A percentile compares a stretch with the other conserved stretches of the same genome.
Conservation (phyloP, 1,140 invertebrate species). For the Micrasema minimum region DNA sequence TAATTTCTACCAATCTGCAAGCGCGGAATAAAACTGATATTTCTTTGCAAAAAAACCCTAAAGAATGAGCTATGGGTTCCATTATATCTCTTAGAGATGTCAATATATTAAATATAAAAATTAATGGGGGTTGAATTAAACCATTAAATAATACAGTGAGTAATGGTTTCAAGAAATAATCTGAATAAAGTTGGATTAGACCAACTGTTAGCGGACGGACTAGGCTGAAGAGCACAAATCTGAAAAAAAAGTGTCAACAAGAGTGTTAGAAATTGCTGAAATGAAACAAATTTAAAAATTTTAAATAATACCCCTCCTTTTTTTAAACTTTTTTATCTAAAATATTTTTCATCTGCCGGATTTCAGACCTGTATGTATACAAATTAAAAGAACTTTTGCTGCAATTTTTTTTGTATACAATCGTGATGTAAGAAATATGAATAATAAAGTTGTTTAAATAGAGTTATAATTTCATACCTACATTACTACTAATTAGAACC, state of each 20-base stretch:
- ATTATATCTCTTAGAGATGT: slow-evolving; percentile 71
- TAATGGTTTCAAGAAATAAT: slow-evolving; percentile 74
- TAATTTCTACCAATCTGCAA: slow-evolving; percentile 63
- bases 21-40: slow-evolving; percentile 62
- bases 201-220: slow-evolving; percentile 71
- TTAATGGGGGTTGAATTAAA: slow-evolving; percentile 71
- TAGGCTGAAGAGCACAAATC: slow-evolving; percentile 69
- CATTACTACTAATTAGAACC: too few species aligned
- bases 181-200: slow-evolving; percentile 71
- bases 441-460: too few species aligned
- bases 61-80: slow-evolving; percentile 67
- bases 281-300: too few species aligned
- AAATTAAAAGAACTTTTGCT: too few species aligned
- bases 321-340: too few species aligned
- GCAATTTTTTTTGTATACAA: too few species aligned
- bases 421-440: too few species aligned
- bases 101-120: slow-evolving; percentile 71
- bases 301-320: too few species aligned
- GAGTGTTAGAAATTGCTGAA: too few species aligned
- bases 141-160: slow-evolving; percentile 73
- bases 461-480: too few species aligned
- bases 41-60: slow-evolving; percentile 66
- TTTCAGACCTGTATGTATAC: too few species aligned
- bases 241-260: slow-evolving; percentile 56
- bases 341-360: too few species aligned